These are phyloP conservation scores for Engraulis encrasicolus DNA, from an alignment of 2,113 vertebrate species.

Conservation along the genomic window DNA sequence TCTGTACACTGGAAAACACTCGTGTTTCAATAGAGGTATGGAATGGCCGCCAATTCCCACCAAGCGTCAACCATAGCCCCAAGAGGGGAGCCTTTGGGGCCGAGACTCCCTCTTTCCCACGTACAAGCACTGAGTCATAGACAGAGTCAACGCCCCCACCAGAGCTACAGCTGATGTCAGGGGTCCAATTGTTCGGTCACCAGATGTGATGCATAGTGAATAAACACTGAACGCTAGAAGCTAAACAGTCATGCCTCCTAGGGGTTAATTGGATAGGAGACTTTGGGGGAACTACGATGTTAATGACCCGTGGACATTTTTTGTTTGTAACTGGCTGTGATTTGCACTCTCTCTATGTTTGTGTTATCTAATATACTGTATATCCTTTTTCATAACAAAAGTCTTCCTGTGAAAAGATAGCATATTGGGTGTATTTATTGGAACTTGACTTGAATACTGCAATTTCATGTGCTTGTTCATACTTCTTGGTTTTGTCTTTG, in stretches of 20 bases:
- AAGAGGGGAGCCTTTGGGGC: slow-evolving; percentile 26
- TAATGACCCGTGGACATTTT: not conserved
- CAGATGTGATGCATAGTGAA: not conserved
- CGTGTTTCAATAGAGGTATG: slow-evolving; percentile 25
- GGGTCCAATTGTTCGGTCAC: not conserved
- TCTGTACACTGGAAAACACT: slow-evolving; percentile 23
- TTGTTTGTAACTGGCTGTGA: not conserved
- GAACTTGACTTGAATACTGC: not conserved
- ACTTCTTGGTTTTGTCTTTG: not conserved
- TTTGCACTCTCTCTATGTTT: not conserved
- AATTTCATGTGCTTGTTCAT: not conserved
- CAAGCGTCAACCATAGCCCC: slow-evolving; percentile 19
- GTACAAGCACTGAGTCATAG: not conserved
- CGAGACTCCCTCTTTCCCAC: slow-evolving; percentile 55
- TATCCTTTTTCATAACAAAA: not conserved
- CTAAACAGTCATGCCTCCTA: not conserved
- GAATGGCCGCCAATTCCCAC: not conserved
- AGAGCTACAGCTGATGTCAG: not conserved
- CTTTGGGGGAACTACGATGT: not conserved
- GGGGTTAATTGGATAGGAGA: not conserved
- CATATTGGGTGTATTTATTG: not conserved
- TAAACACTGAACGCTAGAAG: not conserved
- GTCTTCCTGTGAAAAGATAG: not conserved
- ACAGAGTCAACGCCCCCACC: not conserved
- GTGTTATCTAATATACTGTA: not conserved